Conservation (phyloP, 2,888 invertebrate genomes). For the Diarsia brunnea region DNA sequence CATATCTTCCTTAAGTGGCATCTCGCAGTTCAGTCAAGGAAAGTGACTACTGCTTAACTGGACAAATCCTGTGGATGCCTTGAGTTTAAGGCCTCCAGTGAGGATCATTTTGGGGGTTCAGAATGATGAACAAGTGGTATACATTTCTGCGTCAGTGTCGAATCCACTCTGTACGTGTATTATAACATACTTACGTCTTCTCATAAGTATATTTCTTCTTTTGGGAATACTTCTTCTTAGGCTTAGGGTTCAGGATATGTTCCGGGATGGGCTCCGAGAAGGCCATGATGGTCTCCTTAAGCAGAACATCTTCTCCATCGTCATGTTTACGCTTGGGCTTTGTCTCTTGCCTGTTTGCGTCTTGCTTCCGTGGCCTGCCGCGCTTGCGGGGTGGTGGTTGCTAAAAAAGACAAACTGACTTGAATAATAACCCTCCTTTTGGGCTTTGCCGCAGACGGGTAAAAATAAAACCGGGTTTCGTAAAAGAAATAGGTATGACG, state of each 20-base stretch:
- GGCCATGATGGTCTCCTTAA: slow-evolving; percentile 88
- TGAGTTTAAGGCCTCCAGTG: too few species aligned
- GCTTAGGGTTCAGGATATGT: slow-evolving; percentile 85
- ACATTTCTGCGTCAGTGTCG: too few species aligned
- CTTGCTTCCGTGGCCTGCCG: slow-evolving; percentile 86
- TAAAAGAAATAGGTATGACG: not conserved
- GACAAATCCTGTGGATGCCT: too few species aligned
- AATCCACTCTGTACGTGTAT: too few species aligned
- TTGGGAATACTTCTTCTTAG: slow-evolving; percentile 78
- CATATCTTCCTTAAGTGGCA: too few species aligned
- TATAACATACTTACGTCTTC: slow-evolving; percentile 82
- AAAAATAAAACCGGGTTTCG: not conserved
- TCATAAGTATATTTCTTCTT: slow-evolving; percentile 86
- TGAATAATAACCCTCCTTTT: too few species aligned
- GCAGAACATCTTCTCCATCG: slow-evolving; percentile 84
- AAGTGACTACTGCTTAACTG: too few species aligned
- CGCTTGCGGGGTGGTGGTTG: slow-evolving; percentile 74
- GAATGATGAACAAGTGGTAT: too few species aligned
- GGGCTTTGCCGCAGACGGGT: too few species aligned
- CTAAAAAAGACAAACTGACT: not conserved
- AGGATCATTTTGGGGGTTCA: too few species aligned
- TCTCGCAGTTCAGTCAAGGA: too few species aligned
- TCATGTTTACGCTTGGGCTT: slow-evolving; percentile 67
- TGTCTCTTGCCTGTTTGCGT: slow-evolving; percentile 25
- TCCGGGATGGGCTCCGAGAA: slow-evolving; percentile 88